Evolutionary conservation across 2,113 vertebrate genomes (phyloP).

Genomic region (Caranx ignobilis): DNA sequence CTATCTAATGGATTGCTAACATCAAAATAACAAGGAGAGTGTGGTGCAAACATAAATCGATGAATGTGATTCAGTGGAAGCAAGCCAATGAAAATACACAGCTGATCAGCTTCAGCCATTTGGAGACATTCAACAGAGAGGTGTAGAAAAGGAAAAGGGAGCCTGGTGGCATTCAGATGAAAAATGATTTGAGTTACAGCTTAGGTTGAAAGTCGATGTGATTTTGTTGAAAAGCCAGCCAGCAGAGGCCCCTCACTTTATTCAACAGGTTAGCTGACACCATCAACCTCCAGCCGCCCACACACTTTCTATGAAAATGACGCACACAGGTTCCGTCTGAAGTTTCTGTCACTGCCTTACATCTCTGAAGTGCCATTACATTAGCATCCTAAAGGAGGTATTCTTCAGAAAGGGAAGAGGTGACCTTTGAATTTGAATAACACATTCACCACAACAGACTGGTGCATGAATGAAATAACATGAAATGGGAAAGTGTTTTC

Average conservation of each 20-base stretch:
- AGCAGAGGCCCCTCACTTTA: not conserved
- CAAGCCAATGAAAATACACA: slow-evolving; percentile 36
- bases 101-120: slow-evolving; percentile 19
- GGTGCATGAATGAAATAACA: not conserved
- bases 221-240: slow-evolving; percentile 19
- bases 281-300: not conserved
- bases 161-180: not conserved
- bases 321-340: not conserved
- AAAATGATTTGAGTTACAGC: not conserved
- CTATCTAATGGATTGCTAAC: not conserved
- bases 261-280: not conserved
- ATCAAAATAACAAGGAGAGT: not conserved
- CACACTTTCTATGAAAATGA: not conserved
- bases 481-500: not conserved
- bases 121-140: not conserved
- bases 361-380: not conserved
- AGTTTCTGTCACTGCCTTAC: not conserved
- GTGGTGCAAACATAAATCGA: not conserved
- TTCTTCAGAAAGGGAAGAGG: not conserved
- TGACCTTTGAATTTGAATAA: not conserved
- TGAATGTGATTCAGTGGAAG: slow-evolving; percentile 13
- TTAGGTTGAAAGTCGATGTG: not conserved
- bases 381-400: not conserved
- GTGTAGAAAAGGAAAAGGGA: slow-evolving; percentile 15
- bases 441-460: not conserved